Conservation (phyloP, 2,797 vertebrate species). For the Halcyon badia region DNA sequence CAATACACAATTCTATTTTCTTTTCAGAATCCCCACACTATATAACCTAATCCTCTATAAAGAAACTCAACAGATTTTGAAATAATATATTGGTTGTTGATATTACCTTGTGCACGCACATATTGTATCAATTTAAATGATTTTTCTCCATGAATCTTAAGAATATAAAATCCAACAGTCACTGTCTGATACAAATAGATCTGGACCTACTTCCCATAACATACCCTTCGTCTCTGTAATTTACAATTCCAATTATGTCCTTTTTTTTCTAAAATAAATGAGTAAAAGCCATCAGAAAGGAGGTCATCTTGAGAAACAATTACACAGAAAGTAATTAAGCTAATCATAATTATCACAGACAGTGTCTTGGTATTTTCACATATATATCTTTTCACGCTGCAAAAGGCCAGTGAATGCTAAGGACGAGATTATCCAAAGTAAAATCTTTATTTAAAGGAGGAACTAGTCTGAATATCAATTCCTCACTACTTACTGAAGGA, state of each 20-base stretch:
- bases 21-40: constrained; percentile 68
- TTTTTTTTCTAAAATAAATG: constrained; percentile 22
- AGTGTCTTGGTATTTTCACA: constrained; percentile 15
- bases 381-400: not conserved
- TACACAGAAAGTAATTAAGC: constrained; percentile 50
- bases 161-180: constrained; percentile 16
- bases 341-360: constrained; percentile 46
- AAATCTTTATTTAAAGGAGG: not conserved
- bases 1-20: constrained; percentile 85
- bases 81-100: constrained; percentile 67
- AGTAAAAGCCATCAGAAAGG: constrained; percentile 52
- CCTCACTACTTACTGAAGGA: not conserved
- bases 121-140: constrained; percentile 73
- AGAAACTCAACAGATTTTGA: constrained; percentile 70
- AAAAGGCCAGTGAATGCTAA: not conserved
- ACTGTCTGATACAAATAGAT: constrained; percentile 50
- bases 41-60: constrained; percentile 76
- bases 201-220: constrained; percentile 30
- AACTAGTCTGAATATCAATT: not conserved
- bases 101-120: constrained; percentile 69
- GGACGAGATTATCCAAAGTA: not conserved
- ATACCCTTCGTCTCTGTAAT: constrained; percentile 50
- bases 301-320: constrained; percentile 70
- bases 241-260: constrained; percentile 71
- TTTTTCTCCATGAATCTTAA: constrained; percentile 48